Evolutionary conservation across 1,140 invertebrate species (phyloP).

Genomic region (Diachasmimorpha longicaudata): DNA sequence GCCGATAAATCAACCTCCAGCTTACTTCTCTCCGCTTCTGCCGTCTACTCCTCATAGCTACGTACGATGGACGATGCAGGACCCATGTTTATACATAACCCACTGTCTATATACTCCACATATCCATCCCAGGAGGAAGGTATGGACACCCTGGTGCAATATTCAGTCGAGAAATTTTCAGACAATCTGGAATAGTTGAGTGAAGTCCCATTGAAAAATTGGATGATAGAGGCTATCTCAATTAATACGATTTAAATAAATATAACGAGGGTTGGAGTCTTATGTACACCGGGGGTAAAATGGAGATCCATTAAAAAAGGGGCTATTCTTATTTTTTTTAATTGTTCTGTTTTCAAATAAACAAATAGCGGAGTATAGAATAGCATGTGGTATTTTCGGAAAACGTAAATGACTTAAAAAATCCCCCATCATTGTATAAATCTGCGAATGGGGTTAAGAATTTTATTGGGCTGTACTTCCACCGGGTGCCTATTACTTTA

Average conservation of each 20-base stretch:
- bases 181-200: not conserved
- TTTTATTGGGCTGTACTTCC: no score
- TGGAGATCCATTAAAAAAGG: no score
- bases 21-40: slow-evolving; percentile 19
- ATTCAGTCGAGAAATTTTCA: not conserved
- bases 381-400: no score
- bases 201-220: not conserved
- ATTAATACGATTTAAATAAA: not conserved
- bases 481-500: no score
- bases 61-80: not conserved
- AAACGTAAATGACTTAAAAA: no score
- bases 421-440: no score
- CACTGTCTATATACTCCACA: not conserved
- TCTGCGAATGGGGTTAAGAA: no score
- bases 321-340: no score
- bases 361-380: no score
- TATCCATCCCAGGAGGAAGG: not conserved
- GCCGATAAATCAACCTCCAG: slow-evolving; percentile 53
- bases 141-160: not conserved
- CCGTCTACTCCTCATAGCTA: slow-evolving; percentile 19
- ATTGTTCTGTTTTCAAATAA: no score
- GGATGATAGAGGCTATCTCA: not conserved
- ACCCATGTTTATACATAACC: slow-evolving; percentile 18
- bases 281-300: no score
- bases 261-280: no score